Conservation (phyloP, 2,113 vertebrate genomes). For the Anhinga anhinga region DNA sequence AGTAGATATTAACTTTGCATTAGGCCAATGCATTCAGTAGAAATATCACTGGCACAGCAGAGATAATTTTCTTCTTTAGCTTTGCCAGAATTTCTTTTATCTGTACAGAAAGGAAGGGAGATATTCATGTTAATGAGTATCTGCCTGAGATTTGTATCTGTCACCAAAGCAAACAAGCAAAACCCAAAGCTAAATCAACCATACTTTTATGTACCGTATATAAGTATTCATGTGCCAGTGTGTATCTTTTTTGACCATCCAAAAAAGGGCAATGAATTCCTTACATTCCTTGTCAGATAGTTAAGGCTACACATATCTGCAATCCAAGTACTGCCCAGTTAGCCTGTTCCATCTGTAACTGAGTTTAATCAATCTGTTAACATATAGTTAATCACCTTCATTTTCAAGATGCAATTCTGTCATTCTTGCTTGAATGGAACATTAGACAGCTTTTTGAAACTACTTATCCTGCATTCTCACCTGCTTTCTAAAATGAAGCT, state of each 20-base stretch:
- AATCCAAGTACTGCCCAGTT: not conserved
- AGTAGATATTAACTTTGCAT: not conserved
- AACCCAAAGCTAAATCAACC: not conserved
- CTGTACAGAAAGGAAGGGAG: not conserved
- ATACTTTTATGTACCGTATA: not conserved
- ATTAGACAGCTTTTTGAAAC: not conserved
- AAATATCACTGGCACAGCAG: not conserved
- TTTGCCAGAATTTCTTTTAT: not conserved
- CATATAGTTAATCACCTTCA: not conserved
- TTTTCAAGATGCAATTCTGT: not conserved
- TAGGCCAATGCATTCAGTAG: not conserved
- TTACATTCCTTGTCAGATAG: not conserved
- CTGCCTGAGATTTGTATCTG: not conserved
- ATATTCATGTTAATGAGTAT: not conserved
- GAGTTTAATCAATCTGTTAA: not conserved
- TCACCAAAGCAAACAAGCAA: not conserved
- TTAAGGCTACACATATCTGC: not conserved
- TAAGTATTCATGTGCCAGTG: not conserved
- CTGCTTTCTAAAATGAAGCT: not conserved
- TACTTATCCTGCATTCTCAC: rapidly evolving
- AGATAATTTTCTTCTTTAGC: not conserved
- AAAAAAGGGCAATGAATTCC: not conserved
- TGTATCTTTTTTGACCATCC: not conserved
- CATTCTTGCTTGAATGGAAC: not conserved
- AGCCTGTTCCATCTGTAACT: not conserved